Evolutionary conservation across 1,140 invertebrate species (phyloP).

Genomic region (Zaprionus tsacasi): DNA sequence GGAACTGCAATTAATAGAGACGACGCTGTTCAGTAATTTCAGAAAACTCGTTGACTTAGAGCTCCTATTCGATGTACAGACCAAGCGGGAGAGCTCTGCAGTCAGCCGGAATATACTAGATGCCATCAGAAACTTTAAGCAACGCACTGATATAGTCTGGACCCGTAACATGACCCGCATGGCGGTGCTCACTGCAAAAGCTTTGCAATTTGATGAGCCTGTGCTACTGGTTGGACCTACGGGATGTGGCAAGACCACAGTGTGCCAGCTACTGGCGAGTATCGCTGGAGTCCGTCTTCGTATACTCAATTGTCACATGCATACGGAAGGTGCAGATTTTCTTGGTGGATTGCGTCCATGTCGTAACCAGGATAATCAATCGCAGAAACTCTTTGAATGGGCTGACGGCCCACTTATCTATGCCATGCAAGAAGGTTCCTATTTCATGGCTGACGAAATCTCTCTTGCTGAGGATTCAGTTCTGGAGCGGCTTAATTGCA

Average conservation of each 20-base stretch:
- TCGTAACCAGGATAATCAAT: conserved; percentile 86
- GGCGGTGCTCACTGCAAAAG: conserved; percentile 95
- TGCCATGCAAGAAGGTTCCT: conserved; percentile 94
- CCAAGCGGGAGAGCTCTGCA: conserved; percentile 87
- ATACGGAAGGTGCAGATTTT: conserved; percentile 99
- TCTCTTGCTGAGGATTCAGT: conserved; percentile 99
- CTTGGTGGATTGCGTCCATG: conserved; percentile 97
- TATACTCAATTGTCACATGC: conserved; percentile 98
- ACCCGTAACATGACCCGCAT: conserved; percentile 95
- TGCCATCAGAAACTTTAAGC: conserved; percentile 86
- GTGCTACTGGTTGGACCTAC: conserved; percentile 98
- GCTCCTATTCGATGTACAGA: conserved; percentile 90
- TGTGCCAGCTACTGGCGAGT: conserved; percentile 94
- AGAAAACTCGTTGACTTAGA: conserved; percentile 90
- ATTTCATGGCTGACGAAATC: conserved; percentile 99
- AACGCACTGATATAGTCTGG: conserved; percentile 95
- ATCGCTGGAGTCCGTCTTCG: conserved; percentile 88
- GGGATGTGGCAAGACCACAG: conserved; percentile 99
- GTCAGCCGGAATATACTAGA: conserved; percentile 91
- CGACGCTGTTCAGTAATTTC: conserved; percentile 94
- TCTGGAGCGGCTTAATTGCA: conserved; percentile 97
- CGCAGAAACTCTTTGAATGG: conserved; percentile 95
- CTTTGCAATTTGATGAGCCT: conserved; percentile 96
- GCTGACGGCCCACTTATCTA: conserved; percentile 97
- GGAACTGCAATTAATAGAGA: conserved; percentile 90